A percentile compares a stretch with the other conserved stretches of the same genome.
These are phyloP conservation scores for Hirtodrosophila trivittata DNA, from an alignment of 2,888 invertebrate species.

Conservation along the genomic window DNA sequence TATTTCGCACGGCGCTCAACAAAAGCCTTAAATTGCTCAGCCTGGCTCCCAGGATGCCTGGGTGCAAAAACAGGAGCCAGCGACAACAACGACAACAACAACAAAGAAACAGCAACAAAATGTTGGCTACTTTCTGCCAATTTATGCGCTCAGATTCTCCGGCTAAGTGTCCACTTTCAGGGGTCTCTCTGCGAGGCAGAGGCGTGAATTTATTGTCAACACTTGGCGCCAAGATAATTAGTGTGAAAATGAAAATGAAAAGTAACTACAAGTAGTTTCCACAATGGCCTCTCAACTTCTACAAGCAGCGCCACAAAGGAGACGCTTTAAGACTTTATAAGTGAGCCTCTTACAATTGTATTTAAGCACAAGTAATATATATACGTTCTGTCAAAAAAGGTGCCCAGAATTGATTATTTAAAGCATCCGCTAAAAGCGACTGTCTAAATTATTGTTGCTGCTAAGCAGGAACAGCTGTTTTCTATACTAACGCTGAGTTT, in stretches of 20 bases:
- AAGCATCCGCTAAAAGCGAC: too few species aligned
- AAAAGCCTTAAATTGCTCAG: constrained; percentile 39
- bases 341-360: too few species aligned
- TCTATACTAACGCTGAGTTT: too few species aligned
- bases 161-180: constrained; percentile 27
- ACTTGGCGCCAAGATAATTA: constrained; percentile 67
- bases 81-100: constrained; percentile 3
- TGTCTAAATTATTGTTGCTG: too few species aligned
- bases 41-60: constrained; percentile 4
- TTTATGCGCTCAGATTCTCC: constrained; percentile 46
- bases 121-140: constrained; percentile 34
- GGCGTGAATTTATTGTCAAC: constrained; percentile 69
- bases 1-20: constrained; percentile 34
- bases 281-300: constrained; percentile 27
- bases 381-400: too few species aligned
- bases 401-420: too few species aligned
- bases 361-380: too few species aligned
- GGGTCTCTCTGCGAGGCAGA: constrained; percentile 15
- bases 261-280: constrained; percentile 48
- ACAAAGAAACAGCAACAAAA: constrained; percentile 12
- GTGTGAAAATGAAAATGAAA: constrained; percentile 66
- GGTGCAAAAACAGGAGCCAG: constrained; percentile 10
- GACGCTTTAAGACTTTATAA: too few species aligned
- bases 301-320: constrained; percentile 3
- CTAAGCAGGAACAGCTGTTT: too few species aligned